A percentile compares a stretch with the other conserved stretches of the same genome.
phyloP scores from a whole-genome alignment of 2,797 vertebrate genomes.

The Brotula barbata region DNA sequence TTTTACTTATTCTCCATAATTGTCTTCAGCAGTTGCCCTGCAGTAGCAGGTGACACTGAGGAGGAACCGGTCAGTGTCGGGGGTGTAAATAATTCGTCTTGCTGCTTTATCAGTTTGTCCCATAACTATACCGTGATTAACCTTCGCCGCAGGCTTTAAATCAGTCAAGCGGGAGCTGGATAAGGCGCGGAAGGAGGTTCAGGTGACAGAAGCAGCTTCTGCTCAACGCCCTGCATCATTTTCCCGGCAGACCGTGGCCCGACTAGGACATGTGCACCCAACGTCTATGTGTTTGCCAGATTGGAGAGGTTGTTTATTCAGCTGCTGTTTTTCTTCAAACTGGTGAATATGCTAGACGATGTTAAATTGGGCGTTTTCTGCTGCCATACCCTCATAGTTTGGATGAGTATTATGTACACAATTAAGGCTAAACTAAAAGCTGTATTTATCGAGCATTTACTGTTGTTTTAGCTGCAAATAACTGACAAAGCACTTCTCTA shows the following conservation, averaged over 20 bases:
- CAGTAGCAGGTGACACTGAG: background rate
- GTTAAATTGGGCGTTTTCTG: slow-evolving; percentile 45
- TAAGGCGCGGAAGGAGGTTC: background rate
- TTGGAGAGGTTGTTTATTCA: slow-evolving; percentile 63
- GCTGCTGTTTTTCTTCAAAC: slow-evolving; percentile 60
- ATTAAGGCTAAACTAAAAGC: no score
- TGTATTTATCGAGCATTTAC: no score
- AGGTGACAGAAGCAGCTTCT: slow-evolving; percentile 38
- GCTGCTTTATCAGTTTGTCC: slow-evolving; percentile 36
- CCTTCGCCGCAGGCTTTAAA: slow-evolving; percentile 43
- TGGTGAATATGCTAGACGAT: slow-evolving; percentile 46
- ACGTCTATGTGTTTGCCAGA: slow-evolving; percentile 58
- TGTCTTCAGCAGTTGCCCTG: slow-evolving; percentile 33
- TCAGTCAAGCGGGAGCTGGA: slow-evolving; percentile 41
- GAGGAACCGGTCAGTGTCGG: slow-evolving; percentile 33
- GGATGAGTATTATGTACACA: slow-evolving; percentile 31
- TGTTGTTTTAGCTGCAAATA: no score
- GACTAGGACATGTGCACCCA: slow-evolving; percentile 51
- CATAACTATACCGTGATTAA: slow-evolving; percentile 45
- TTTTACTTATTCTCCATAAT: background rate
- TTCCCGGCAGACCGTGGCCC: slow-evolving; percentile 43
- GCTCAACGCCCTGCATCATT: slow-evolving; percentile 30
- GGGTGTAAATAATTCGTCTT: slow-evolving; percentile 40
- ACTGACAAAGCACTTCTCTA: no score
- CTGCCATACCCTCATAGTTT: slow-evolving; percentile 48